Base-by-base conservation (phyloP, 2,113 vertebrate species). In the Rhizomys pruinosus region DNA sequence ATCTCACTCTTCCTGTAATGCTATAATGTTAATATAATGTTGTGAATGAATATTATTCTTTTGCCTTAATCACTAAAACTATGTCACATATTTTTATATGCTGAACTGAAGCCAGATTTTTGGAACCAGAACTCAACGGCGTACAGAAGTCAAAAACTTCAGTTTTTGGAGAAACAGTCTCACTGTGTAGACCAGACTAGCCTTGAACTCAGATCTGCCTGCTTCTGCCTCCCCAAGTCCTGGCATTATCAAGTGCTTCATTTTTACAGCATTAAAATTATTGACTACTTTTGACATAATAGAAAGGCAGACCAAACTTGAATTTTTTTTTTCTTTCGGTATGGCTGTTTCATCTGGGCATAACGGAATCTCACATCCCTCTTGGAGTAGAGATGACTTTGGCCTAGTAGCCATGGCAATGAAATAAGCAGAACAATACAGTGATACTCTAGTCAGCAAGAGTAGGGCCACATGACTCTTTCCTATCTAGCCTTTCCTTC, bases 31-130 rank as follows among this genome's bases (percentile, higher is more conserved):
- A 86, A 27, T 42, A 84, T 42, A 76, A 3, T 59, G 29, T n/a
- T 91, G 5, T 74, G 20, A 88, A 17, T 82, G 20, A 87, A 64
- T 92, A n/a, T 37, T 27, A 47, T 37, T 63, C 10, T 72, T 86
- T 87, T 92, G 71, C 34, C 61, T 80, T 87, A 57, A 78, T 94
- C 68, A 52, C 79, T 90, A 69, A 92, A 95, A 93, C 39, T 76
- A 66, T 79, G 29, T 55, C 16, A 42, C 76, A 10, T 57, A 68
- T 78, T 84, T 91, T 29, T 90, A 55, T 93, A 55, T 93, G 32
- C 5, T 88, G 74, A 66, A 81, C 57, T 9, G 25, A 81, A 85
- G 52, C 20, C 55, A 94, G 88, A 63, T 69, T 94, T 95, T 69
- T 87, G 52, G 90, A 95, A 94, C 84, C 52, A 95, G 55, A 91